A percentile compares a stretch with the other conserved stretches of the same genome.
Evolutionary conservation across 2,797 vertebrate genomes (phyloP).

Genomic region (Podarcis siculus): DNA sequence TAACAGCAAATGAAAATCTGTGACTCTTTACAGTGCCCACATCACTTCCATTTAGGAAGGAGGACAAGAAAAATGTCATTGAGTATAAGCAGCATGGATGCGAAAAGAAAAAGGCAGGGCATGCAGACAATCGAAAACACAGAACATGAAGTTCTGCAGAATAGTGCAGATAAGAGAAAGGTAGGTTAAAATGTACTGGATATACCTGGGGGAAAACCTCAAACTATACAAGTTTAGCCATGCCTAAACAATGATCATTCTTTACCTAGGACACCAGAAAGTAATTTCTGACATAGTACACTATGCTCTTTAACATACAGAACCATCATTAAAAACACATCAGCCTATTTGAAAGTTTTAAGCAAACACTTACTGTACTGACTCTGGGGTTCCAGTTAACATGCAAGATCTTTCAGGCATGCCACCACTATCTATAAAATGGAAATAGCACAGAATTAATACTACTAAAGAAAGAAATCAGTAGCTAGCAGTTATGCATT

Average conservation of each 20-base stretch:
- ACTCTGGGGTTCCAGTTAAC: conserved; percentile 92
- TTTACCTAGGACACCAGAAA: background rate
- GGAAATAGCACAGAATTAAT: conserved; percentile 24
- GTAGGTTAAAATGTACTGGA: background rate
- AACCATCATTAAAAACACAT: background rate
- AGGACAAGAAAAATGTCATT: background rate
- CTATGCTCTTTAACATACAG: background rate
- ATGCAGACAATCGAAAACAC: background rate
- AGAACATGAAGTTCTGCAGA: background rate
- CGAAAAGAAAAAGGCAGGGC: background rate
- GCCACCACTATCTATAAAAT: conserved; percentile 91
- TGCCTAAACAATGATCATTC: background rate
- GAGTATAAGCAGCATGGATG: background rate
- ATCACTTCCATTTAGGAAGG: background rate
- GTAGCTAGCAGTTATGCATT: background rate
- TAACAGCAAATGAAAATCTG: background rate
- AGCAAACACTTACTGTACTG: conserved; percentile 89
- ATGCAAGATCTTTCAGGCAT: conserved; percentile 96
- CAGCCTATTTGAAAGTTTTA: background rate
- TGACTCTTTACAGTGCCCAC: background rate
- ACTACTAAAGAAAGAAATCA: background rate
- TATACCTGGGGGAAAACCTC: background rate
- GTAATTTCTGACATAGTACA: background rate
- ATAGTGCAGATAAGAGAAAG: background rate
- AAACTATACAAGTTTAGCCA: background rate